Percentiles rank a stretch among this genome's conserved stretches.
Evolutionary conservation across 2,888 invertebrate genomes (phyloP).

Genomic region (Andrena haemorrhoa): DNA sequence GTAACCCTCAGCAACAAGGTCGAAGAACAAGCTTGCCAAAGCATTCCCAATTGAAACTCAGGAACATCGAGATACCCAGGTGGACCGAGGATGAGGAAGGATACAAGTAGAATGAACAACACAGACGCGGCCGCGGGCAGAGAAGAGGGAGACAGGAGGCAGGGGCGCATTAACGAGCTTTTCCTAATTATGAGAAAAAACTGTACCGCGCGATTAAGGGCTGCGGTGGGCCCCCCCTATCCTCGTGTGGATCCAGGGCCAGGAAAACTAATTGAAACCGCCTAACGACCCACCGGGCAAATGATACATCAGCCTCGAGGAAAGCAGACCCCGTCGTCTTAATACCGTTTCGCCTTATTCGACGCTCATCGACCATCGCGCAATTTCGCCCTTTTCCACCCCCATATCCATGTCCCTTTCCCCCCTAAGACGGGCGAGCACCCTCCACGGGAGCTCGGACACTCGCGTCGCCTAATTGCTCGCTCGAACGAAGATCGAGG

Average conservation of each 20-base stretch:
- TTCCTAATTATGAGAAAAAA: conserved; percentile 84
- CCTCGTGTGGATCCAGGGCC: conserved; percentile 67
- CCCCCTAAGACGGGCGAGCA: conserved; percentile 19
- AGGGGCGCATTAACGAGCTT: conserved; percentile 82
- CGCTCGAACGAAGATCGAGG: conserved; percentile 55
- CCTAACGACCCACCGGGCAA: conserved; percentile 83
- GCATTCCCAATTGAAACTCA: too few relatives aligned
- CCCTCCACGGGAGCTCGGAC: background rate
- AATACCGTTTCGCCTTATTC: conserved; percentile 82
- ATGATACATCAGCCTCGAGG: conserved; percentile 83
- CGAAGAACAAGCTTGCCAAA: too few relatives aligned
- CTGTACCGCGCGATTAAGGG: conserved; percentile 81
- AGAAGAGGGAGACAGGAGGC: conserved; percentile 19
- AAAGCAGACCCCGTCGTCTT: conserved; percentile 77
- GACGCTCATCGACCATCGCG: conserved; percentile 72
- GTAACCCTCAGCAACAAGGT: too few relatives aligned
- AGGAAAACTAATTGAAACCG: conserved; percentile 85
- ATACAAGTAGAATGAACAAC: background rate
- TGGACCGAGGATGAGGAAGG: background rate
- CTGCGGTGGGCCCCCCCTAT: conserved; percentile 35
- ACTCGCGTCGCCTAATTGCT: conserved; percentile 45
- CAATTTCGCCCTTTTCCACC: conserved; percentile 71
- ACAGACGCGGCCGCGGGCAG: conserved; percentile 1
- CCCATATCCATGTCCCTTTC: conserved; percentile 21
- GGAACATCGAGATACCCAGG: too few relatives aligned